Evolutionary conservation across 2,888 invertebrate genomes (phyloP).

Genomic region (Homarus gammarus): DNA sequence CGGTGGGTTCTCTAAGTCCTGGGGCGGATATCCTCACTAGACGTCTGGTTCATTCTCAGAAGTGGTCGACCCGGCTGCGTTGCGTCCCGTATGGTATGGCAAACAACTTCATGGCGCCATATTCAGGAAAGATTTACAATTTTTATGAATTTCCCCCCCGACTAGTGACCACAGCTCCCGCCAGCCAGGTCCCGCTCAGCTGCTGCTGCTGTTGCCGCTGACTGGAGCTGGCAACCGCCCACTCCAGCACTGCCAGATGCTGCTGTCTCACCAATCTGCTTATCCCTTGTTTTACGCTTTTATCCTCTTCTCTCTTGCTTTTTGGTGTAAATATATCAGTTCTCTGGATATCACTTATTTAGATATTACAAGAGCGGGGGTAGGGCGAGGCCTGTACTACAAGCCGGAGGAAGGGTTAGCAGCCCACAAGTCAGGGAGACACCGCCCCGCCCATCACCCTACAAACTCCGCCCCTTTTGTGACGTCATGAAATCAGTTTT

Average conservation of each 20-base stretch:
- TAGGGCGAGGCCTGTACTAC: background rate
- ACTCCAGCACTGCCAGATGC: background rate
- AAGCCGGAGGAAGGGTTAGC: slow-evolving; percentile 4
- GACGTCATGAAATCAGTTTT: slow-evolving; percentile 61
- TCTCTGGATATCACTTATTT: slow-evolving; percentile 4
- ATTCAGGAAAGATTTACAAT: slow-evolving; percentile 28
- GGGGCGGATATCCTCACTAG: background rate
- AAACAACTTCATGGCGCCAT: slow-evolving; percentile 29
- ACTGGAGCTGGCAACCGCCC: slow-evolving; percentile 23
- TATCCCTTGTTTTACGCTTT: background rate
- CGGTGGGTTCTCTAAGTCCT: background rate
- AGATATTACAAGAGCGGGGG: background rate
- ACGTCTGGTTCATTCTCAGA: background rate
- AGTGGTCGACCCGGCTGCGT: background rate
- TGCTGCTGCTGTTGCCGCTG: background rate
- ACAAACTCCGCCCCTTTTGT: slow-evolving; percentile 23
- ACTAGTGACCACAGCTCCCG: slow-evolving; percentile 2
- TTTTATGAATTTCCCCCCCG: slow-evolving; percentile 30
- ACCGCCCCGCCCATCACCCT: background rate
- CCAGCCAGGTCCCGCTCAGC: background rate
- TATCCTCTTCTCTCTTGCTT: background rate
- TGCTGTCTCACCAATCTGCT: background rate
- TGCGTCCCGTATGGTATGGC: background rate
- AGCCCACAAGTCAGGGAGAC: background rate
- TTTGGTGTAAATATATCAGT: background rate